A percentile compares a stretch with the other conserved stretches of the same genome.
Conservation (phyloP, 2,888 invertebrate species). For the Siphonodentalium dalli region DNA sequence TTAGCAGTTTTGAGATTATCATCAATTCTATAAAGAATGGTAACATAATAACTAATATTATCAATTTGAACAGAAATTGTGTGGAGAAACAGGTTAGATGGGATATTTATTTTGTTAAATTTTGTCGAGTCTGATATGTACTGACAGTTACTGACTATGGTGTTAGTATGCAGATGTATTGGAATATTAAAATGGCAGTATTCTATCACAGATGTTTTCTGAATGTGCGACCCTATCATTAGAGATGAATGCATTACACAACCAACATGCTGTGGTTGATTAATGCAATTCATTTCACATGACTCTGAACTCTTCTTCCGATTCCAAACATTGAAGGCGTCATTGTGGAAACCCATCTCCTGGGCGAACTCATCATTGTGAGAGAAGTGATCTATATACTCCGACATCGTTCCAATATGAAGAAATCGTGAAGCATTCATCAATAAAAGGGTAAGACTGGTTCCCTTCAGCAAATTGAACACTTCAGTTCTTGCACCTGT, state of each 20-base stretch:
- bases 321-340: constrained; percentile 52
- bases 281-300: background rate
- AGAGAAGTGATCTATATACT: constrained; percentile 57
- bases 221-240: constrained; percentile 35
- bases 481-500: constrained; percentile 48
- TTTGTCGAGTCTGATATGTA: constrained; percentile 9
- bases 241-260: constrained; percentile 60
- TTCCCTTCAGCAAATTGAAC: constrained; percentile 52
- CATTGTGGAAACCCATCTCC: constrained; percentile 46
- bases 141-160: constrained; percentile 64
- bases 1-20: constrained; percentile 59
- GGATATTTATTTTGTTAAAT: constrained; percentile 29
- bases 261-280: constrained; percentile 22
- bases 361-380: constrained; percentile 41
- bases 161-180: constrained; percentile 47
- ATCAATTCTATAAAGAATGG: constrained; percentile 50
- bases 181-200: constrained; percentile 61
- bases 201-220: constrained; percentile 55
- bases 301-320: background rate
- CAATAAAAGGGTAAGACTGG: constrained; percentile 55
- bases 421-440: constrained; percentile 65
- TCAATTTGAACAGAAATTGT: constrained; percentile 50
- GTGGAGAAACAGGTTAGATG: constrained; percentile 54
- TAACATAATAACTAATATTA: constrained; percentile 43
- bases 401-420: constrained; percentile 67